These are phyloP conservation scores for Agonum fuliginosum DNA, from an alignment of 2,888 invertebrate species.

Conservation along the genomic window DNA sequence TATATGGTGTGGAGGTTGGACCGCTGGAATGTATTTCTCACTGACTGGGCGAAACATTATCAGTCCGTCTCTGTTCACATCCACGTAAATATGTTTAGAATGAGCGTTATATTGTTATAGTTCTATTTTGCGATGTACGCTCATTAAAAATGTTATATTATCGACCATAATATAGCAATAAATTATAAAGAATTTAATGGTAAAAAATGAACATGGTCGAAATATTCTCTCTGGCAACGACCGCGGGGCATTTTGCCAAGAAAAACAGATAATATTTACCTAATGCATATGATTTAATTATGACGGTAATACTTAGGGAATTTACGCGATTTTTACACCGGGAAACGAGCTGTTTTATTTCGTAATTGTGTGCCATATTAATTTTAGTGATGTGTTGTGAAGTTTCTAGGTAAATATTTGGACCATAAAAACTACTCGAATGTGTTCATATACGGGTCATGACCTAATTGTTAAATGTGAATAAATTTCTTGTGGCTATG, in stretches of 20 bases:
- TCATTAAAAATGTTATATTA: too few relatives aligned
- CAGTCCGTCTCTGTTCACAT: too few relatives aligned
- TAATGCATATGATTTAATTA: conserved; percentile 29
- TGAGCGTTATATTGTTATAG: too few relatives aligned
- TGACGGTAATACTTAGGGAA: conserved; percentile 1
- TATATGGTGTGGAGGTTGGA: too few relatives aligned
- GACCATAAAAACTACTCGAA: background rate
- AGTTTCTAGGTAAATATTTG: conserved; percentile 14
- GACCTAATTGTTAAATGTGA: background rate
- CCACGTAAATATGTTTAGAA: too few relatives aligned
- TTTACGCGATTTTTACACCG: conserved; percentile 10
- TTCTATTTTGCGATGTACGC: too few relatives aligned
- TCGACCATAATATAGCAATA: too few relatives aligned
- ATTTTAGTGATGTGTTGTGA: conserved; percentile 4
- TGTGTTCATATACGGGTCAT: conserved; percentile 18
- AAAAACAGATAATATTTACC: conserved; percentile 40
- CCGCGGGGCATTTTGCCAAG: conserved; percentile 1
- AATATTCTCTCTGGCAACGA: conserved; percentile 15
- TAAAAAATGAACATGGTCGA: background rate
- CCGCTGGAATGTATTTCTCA: too few relatives aligned
- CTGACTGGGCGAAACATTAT: too few relatives aligned
- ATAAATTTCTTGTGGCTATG: background rate
- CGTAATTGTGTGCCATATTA: background rate
- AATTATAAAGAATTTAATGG: background rate
- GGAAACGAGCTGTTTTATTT: conserved; percentile 19